These are phyloP conservation scores for Macropodus opercularis DNA, from an alignment of 2,797 vertebrate species.

Conservation along the genomic window DNA sequence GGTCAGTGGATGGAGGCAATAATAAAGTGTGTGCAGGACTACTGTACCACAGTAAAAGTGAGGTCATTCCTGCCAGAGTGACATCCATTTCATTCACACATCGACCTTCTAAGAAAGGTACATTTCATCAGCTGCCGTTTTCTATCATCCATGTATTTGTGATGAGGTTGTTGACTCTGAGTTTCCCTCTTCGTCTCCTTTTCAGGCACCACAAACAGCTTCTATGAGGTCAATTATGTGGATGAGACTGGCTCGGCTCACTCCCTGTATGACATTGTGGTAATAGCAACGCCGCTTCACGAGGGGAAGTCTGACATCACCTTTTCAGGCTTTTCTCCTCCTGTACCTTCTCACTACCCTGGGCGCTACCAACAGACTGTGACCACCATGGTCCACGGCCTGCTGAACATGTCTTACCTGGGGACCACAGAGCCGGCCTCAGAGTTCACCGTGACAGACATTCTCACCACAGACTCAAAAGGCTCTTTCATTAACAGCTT, in stretches of 20 bases:
- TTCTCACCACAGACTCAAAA: constrained; percentile 85
- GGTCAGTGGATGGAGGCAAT: constrained; percentile 94
- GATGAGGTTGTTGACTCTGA: background rate
- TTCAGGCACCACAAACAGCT: constrained; percentile 75
- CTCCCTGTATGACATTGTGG: constrained; percentile 87
- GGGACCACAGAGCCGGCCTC: constrained; percentile 65
- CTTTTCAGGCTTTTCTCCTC: constrained; percentile 87
- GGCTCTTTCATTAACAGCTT: constrained; percentile 82
- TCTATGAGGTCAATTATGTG: constrained; percentile 87
- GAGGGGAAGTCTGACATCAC: constrained; percentile 84
- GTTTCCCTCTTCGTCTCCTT: background rate
- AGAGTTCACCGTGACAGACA: constrained; percentile 69
- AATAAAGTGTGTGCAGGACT: constrained; percentile 88
- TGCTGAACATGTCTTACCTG: constrained; percentile 88
- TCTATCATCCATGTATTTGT: background rate
- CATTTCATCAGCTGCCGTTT: background rate
- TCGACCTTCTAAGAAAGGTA: constrained; percentile 82
- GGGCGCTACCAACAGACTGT: constrained; percentile 84
- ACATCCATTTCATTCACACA: constrained; percentile 83
- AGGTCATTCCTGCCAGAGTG: constrained; percentile 85
- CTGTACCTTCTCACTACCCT: constrained; percentile 80
- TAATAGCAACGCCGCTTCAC: constrained; percentile 89
- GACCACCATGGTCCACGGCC: constrained; percentile 88
- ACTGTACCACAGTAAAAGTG: constrained; percentile 87
- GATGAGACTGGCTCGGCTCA: constrained; percentile 78